Percentiles rank a stretch among this genome's conserved stretches.
These are phyloP conservation scores for Chymomyza fuscimana DNA, from an alignment of 2,888 invertebrate species.

Conservation along the genomic window DNA sequence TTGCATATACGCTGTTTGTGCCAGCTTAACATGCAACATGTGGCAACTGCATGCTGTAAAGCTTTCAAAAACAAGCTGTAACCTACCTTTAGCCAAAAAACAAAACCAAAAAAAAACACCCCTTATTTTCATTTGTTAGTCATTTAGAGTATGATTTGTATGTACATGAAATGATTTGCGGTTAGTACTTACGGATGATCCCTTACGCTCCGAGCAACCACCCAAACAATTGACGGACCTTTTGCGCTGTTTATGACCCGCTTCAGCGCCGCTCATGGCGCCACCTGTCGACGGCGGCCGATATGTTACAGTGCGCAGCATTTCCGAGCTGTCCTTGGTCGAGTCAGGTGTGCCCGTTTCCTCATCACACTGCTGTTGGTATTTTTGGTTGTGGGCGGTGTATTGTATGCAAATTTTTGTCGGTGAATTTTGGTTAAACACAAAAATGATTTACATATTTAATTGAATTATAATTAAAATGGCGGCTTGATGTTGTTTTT, in stretches of 20 bases:
- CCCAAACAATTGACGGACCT: conserved; percentile 85
- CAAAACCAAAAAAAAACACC: conserved; percentile 13
- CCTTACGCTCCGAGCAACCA: conserved; percentile 87
- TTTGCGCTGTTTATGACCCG: conserved; percentile 70
- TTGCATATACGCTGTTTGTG: too few species aligned
- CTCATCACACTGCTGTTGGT: conserved; percentile 77
- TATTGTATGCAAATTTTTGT: conserved; percentile 55
- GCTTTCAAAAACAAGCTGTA: conserved; percentile 38
- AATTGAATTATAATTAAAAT: conserved; percentile 71
- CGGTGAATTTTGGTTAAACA: conserved; percentile 67
- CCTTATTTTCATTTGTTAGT: not conserved
- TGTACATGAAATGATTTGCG: conserved; percentile 7
- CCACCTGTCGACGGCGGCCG: conserved; percentile 80
- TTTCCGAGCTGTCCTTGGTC: conserved; percentile 81
- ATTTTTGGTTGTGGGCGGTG: conserved; percentile 34
- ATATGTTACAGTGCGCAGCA: conserved; percentile 83
- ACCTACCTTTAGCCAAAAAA: conserved; percentile 15
- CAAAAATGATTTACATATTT: conserved; percentile 71
- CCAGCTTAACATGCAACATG: not conserved
- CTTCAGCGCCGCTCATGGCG: conserved; percentile 30
- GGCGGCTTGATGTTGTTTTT: conserved; percentile 27
- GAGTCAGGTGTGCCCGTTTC: conserved; percentile 81
- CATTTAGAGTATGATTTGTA: not conserved
- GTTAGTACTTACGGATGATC: conserved; percentile 86
- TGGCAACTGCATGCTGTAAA: conserved; percentile 28